Base-by-base conservation (phyloP, 35 echinoderm and acorn worm species). In the Chiridota heheva region DNA sequence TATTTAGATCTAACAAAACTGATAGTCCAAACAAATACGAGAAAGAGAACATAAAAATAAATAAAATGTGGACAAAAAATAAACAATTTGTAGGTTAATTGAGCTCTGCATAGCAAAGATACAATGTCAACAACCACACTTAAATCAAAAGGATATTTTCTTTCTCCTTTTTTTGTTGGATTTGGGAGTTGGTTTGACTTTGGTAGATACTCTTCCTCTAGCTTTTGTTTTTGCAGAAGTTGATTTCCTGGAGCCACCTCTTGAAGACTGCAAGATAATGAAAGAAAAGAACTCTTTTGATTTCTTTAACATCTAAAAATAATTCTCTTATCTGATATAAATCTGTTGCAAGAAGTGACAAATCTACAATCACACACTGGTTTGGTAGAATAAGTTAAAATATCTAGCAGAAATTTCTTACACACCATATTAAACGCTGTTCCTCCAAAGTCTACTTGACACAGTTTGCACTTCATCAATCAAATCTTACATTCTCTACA, bases 71-170 rank as follows among this genome's bases (percentile, higher is more conserved):
- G n/a, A n/a, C n/a, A n/a, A n/a, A n/a, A n/a, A n/a, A n/a, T n/a
- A n/a, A n/a, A n/a, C n/a, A n/a, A n/a, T n/a, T n/a, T n/a, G n/a
- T n/a, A n/a, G n/a, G n/a, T n/a, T n/a, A n/a, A n/a, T n/a, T n/a
- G n/a, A n/a, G n/a, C n/a, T n/a, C n/a, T n/a, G n/a, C n/a, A n/a
- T n/a, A n/a, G n/a, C n/a, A n/a, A n/a, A n/a, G n/a, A n/a, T n/a
- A n/a, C n/a, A n/a, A n/a, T n/a, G n/a, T n/a, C n/a, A n/a, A n/a
- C n/a, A n/a, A n/a, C n/a, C n/a, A n/a, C n/a, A n/a, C n/a, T n/a
- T n/a, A n/a, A n/a, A n/a, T 83, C 41, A 20, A 86, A 87, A 87
- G 84, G 84, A 87, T 87, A 87, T 87, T 87, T 33, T 87, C 31
- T 63, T 76, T 57, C 63, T 63, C 42, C 68, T 78, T 53, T 65